A percentile compares a stretch with the other conserved stretches of the same genome.
Conservation (phyloP, 2,797 vertebrate genomes). For the Prunella strophiata region DNA sequence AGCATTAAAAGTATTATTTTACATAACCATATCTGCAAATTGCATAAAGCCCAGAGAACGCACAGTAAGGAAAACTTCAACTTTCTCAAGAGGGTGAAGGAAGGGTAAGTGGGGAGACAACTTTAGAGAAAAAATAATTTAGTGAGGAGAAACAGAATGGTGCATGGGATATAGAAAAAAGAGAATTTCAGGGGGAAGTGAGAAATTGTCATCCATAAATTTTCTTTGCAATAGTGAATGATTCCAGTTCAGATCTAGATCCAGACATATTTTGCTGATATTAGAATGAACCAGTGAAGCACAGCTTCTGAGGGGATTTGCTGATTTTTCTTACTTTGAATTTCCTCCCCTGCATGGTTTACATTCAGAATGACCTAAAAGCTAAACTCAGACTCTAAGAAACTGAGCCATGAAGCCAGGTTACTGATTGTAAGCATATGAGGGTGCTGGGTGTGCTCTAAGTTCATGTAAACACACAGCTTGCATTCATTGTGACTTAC, state of each 20-base stretch:
- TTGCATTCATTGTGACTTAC: not conserved
- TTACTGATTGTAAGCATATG: not conserved
- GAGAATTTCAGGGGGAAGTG: not conserved
- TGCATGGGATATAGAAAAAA: not conserved
- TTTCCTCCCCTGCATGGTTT: not conserved
- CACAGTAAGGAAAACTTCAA: not conserved
- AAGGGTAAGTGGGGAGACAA: not conserved
- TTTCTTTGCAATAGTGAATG: not conserved
- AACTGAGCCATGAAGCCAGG: not conserved
- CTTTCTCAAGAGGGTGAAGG: not conserved
- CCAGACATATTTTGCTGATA: not conserved
- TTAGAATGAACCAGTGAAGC: not conserved
- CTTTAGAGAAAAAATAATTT: not conserved
- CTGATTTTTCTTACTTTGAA: not conserved
- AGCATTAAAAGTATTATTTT: not conserved
- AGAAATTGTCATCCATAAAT: not conserved
- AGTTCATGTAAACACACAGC: not conserved
- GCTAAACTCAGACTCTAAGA: not conserved
- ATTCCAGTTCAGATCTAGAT: not conserved
- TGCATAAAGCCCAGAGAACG: not conserved
- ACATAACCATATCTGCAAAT: not conserved
- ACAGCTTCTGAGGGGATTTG: not conserved
- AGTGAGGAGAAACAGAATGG: not conserved
- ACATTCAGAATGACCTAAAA: not conserved
- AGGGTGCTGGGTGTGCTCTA: not conserved